These are phyloP conservation scores for Leptinotarsa tumamoca DNA, from an alignment of 2,888 invertebrate genomes.

Conservation along the genomic window DNA sequence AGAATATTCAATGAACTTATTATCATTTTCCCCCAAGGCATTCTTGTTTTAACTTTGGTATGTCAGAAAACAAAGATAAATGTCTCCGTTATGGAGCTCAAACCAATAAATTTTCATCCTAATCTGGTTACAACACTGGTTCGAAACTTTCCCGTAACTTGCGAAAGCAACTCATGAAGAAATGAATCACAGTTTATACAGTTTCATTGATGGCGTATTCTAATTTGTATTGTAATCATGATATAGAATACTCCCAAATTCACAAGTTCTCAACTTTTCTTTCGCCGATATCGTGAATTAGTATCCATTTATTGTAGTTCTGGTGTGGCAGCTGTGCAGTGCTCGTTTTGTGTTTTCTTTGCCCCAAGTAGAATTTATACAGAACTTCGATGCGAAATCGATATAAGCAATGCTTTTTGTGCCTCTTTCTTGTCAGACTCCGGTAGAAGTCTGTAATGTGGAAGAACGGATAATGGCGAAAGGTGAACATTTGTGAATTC, in stretches of 20 bases:
- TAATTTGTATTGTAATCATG: neutral
- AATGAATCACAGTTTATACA: constrained; percentile 1
- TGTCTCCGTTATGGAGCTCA: constrained; percentile 1
- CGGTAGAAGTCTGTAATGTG: neutral
- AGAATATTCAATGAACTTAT: neutral
- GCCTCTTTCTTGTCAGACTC: constrained; percentile 9
- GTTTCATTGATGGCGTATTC: neutral
- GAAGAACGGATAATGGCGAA: neutral
- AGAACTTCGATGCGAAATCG: constrained; percentile 10
- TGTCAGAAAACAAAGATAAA: constrained; percentile 7
- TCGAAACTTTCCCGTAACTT: constrained; percentile 11
- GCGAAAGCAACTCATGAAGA: constrained; percentile 6
- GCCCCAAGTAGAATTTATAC: constrained; percentile 2
- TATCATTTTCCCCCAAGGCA: neutral
- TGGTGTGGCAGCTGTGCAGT: neutral
- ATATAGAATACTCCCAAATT: neutral
- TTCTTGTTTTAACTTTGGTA: neutral
- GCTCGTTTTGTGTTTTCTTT: constrained; percentile 12
- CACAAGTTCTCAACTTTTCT: constrained; percentile 1
- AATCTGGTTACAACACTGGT: constrained; percentile 20
- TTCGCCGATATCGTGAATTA: constrained; percentile 5
- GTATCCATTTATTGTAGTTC: constrained; percentile 17
- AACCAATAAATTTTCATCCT: constrained; percentile 15
- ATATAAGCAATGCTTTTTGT: neutral
- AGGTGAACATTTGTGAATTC: neutral